Base-by-base conservation (phyloP, 2,113 vertebrate genomes). In the Hoplias malabaricus region DNA sequence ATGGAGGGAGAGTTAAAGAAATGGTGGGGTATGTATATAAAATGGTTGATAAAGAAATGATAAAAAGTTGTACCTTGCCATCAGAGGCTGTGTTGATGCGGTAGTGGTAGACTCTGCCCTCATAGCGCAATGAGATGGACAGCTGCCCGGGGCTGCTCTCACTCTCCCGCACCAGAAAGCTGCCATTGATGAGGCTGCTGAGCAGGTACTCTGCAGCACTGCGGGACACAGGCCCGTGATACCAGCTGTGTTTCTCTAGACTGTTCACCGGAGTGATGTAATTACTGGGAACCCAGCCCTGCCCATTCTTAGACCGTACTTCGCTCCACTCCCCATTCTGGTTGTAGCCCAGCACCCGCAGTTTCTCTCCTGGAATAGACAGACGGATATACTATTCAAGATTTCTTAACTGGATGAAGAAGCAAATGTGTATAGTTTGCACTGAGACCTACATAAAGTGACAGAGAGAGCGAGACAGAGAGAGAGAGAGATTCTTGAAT, bases 181-280 rank as follows among this genome's bases (percentile, higher is more conserved):
- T 98, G 89, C 98, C 98, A 0, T 99, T 99, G 88, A 99, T 99
- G 2, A 98, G 93, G 62, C 96, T 98, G 82, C 96, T 98, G 54
- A 99, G 92, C 29, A 99, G 94, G 57, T 99, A 99, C 89, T 99
- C 98, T 0, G 98, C 98, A 0, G 98, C 98, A 0, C 95, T 98
- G 87, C 98, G 96, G 0, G 98, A 99, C 87, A 99, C 97, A 0
- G 98, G 98, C 25, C 98, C 98, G 0, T 99, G 98, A 90, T 99
- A 99, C 98, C 98, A 99, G 25, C 97, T 98, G 75, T 99, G 98
- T 79, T 99, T 99, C 84, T 99, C 98, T 87, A 99, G 91, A 77
- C 98, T 99, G 92, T 99, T 99, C 77, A 99, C 98, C 0, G 97
- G 97, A 0, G 97, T 99, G 91, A 99, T 99, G 89, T 99, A 99